Evolutionary conservation across 37 sponge, comb jelly and placozoan genomes (phyloP).

Genomic region (Beroe forskalii): DNA sequence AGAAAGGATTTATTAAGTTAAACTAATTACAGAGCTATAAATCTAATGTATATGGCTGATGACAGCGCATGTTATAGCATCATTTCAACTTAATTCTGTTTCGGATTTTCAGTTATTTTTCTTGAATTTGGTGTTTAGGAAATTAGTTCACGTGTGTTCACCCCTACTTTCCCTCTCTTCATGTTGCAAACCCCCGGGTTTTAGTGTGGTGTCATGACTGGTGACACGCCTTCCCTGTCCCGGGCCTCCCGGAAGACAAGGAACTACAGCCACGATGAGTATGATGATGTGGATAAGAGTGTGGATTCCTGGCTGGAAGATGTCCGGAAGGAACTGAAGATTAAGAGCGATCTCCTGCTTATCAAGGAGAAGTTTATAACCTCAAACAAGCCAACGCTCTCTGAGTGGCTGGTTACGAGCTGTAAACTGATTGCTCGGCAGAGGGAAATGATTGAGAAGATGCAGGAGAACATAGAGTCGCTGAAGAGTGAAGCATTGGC

Average conservation of each 20-base stretch:
- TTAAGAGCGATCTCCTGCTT: neutral
- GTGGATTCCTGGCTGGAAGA: neutral
- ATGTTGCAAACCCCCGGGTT: too few relatives aligned
- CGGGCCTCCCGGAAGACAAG: neutral
- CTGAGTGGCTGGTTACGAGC: neutral
- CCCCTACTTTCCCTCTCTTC: too few relatives aligned
- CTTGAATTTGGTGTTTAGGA: neutral
- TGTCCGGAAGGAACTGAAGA: neutral
- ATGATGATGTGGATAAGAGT: neutral
- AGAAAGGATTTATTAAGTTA: neutral
- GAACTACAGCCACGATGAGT: neutral
- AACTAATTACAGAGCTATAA: too few relatives aligned
- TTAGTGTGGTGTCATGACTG: neutral
- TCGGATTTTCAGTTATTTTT: neutral
- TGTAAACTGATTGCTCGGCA: neutral
- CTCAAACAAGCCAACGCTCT: neutral
- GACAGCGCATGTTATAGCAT: neutral
- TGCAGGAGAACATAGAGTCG: neutral
- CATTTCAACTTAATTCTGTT: neutral
- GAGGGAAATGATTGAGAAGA: neutral
- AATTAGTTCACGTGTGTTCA: too few relatives aligned
- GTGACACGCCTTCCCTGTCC: neutral
- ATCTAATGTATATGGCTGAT: neutral
- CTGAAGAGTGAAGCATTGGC: neutral
- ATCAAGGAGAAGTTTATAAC: neutral